A percentile compares a stretch with the other conserved stretches of the same genome.
Evolutionary conservation across 2,888 invertebrate genomes (phyloP).

Genomic region (Adineta ricciae): DNA sequence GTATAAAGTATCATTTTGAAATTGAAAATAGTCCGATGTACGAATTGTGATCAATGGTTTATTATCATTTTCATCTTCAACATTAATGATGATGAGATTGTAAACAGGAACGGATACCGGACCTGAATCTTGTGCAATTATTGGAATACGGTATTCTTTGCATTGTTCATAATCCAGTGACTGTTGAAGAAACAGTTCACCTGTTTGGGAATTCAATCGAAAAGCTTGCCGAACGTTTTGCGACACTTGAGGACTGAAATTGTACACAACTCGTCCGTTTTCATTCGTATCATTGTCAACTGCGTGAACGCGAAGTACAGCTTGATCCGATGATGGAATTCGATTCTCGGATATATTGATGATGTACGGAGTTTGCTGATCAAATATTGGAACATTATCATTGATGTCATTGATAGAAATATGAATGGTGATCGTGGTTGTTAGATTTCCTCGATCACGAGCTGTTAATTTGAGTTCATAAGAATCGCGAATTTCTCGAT

Average conservation of each 20-base stretch:
- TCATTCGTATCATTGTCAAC: constrained; percentile 10
- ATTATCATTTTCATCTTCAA: constrained; percentile 21
- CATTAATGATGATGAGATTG: neutral
- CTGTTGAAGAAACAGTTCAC: neutral
- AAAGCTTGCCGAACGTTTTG: neutral
- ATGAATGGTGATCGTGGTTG: neutral
- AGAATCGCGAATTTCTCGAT: constrained; percentile 21
- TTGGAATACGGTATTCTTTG: constrained; percentile 9
- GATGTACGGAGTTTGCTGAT: neutral
- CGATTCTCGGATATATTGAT: neutral
- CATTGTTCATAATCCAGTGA: constrained; percentile 18
- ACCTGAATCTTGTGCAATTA: neutral
- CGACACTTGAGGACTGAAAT: neutral
- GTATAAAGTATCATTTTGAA: neutral
- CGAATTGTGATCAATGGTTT: neutral
- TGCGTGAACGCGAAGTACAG: neutral
- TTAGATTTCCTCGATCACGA: constrained; percentile 23
- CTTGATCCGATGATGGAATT: neutral
- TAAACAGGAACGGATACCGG: constrained; percentile 5
- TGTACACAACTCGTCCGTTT: neutral
- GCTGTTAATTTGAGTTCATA: constrained; percentile 16
- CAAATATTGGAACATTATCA: constrained; percentile 21
- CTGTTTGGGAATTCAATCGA: neutral
- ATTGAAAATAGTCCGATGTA: neutral
- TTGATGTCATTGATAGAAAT: constrained; percentile 23